These are phyloP conservation scores for Poeciliopsis prolifica DNA, from an alignment of 2,113 vertebrate species.

Conservation along the genomic window DNA sequence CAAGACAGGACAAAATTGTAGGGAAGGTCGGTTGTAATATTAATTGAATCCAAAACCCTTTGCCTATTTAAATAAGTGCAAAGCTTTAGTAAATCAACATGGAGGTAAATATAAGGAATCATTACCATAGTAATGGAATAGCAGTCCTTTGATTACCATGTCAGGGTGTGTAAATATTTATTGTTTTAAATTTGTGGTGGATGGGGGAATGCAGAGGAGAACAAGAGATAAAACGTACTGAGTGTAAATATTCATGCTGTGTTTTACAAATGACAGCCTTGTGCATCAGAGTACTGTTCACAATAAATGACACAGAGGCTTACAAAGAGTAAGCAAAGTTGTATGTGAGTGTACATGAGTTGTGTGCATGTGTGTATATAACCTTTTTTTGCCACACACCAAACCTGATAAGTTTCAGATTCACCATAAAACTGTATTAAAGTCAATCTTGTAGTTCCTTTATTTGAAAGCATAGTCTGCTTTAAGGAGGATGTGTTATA, in stretches of 20 bases:
- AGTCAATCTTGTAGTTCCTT: neutral
- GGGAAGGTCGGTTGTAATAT: neutral
- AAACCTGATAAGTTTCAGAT: too few relatives aligned
- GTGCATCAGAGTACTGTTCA: neutral
- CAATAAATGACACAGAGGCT: neutral
- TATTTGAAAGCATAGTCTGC: neutral
- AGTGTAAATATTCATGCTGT: slow-evolving; percentile 43
- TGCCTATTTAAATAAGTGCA: slow-evolving; percentile 28
- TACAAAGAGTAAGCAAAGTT: slow-evolving; percentile 4
- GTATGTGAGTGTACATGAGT: too few relatives aligned
- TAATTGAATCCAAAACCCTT: slow-evolving; percentile 26
- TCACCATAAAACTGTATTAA: too few relatives aligned
- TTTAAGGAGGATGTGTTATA: neutral
- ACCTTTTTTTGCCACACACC: too few relatives aligned
- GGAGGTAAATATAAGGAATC: slow-evolving; percentile 46
- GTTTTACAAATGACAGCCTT: neutral
- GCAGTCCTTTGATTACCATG: slow-evolving; percentile 49
- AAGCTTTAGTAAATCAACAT: slow-evolving; percentile 37
- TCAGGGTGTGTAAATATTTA: slow-evolving; percentile 64
- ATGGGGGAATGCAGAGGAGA: neutral
- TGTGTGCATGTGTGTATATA: too few relatives aligned
- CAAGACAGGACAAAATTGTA: neutral
- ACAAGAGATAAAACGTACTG: neutral
- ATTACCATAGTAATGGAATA: slow-evolving; percentile 71
- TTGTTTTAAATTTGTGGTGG: slow-evolving; percentile 41